Conservation (phyloP, 2,113 vertebrate species). For the Argyrosomus japonicus region DNA sequence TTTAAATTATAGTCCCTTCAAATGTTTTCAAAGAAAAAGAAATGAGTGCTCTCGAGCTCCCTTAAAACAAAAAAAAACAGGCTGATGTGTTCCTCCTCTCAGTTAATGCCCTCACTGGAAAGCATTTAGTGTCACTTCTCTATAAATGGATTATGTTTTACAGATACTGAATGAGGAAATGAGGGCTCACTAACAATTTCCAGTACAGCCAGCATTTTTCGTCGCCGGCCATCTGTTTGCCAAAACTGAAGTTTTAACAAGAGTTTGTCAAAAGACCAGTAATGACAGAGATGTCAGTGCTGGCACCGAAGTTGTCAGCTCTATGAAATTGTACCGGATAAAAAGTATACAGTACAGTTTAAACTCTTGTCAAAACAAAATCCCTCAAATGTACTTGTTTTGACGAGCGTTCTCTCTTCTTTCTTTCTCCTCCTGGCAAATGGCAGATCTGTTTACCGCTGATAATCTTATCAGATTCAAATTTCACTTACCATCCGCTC, state of each 20-base stretch:
- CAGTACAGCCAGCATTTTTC: neutral
- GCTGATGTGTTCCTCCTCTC: constrained; percentile 42
- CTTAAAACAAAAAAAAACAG: constrained; percentile 30
- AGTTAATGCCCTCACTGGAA: constrained; percentile 32
- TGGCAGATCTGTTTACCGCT: constrained; percentile 57
- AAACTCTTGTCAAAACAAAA: constrained; percentile 20
- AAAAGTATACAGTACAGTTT: constrained; percentile 2
- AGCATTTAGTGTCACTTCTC: constrained; percentile 48
- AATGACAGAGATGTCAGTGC: constrained; percentile 7
- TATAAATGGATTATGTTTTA: constrained; percentile 37
- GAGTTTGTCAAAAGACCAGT: constrained; percentile 4
- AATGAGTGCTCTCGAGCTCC: neutral
- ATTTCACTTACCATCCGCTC: constrained; percentile 54
- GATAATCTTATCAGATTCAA: constrained; percentile 71
- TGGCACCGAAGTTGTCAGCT: neutral
- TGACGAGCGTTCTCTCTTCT: constrained; percentile 13
- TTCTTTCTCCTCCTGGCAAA: constrained; percentile 44
- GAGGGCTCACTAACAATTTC: constrained; percentile 14
- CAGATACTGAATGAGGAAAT: constrained; percentile 20
- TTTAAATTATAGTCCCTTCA: constrained; percentile 41
- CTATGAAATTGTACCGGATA: neutral
- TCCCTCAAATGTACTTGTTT: constrained; percentile 16
- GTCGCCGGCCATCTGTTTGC: constrained; percentile 20
- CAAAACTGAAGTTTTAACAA: constrained; percentile 6
- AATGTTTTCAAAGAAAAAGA: constrained; percentile 23